Evolutionary conservation across 2,797 vertebrate genomes (phyloP).

Genomic region (Okamejei kenojei): DNA sequence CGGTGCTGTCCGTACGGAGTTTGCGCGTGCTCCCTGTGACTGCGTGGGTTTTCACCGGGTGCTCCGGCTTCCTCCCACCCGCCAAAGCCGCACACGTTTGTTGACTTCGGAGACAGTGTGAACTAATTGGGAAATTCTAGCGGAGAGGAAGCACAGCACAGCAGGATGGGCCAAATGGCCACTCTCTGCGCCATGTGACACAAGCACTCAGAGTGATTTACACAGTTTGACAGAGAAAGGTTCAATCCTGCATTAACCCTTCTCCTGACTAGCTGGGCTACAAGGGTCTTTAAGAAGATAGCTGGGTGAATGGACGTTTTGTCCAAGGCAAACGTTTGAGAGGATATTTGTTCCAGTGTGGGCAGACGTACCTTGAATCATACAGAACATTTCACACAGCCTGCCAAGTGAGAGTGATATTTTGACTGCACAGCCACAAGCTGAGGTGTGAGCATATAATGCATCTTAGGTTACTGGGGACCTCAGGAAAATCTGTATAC

Average conservation of each 20-base stretch:
- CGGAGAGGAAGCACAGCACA: neutral
- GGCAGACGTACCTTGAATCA: conserved; percentile 12
- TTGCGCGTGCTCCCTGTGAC: no score
- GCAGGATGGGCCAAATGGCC: neutral
- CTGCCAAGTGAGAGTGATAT: conserved; percentile 19
- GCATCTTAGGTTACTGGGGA: conserved; percentile 14
- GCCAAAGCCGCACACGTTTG: no score
- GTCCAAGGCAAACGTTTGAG: neutral
- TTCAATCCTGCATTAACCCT: neutral
- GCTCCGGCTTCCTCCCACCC: no score
- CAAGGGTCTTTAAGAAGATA: neutral
- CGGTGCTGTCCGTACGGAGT: no score
- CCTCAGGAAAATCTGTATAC: conserved; percentile 34
- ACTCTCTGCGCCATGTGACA: neutral
- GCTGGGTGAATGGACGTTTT: neutral
- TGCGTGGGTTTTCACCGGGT: no score
- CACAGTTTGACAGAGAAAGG: neutral
- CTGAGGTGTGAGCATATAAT: conserved; percentile 24
- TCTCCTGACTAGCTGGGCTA: no score
- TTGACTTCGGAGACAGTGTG: no score
- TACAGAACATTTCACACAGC: conserved; percentile 28
- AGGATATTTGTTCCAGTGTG: conserved; percentile 31
- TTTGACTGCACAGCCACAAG: conserved; percentile 30
- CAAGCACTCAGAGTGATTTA: neutral
- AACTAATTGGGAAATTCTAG: neutral